Base-by-base conservation (phyloP, 2,888 invertebrate genomes). In the Eilema griseolum region DNA sequence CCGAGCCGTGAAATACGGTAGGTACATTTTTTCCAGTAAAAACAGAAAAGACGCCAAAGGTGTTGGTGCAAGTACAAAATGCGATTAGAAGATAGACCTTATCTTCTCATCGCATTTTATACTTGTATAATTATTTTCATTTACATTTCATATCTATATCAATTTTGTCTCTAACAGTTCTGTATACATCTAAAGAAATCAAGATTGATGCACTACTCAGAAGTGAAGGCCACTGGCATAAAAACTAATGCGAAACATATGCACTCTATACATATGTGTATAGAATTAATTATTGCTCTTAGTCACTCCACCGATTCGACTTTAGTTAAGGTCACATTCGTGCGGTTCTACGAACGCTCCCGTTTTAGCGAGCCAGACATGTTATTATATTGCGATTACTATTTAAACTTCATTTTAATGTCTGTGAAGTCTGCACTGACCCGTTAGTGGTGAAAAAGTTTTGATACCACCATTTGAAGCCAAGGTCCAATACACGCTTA, bases 381-480 rank as follows among this genome's bases (percentile, higher is more conserved):
- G 85, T 89, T 90, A 92, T 92, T 92, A 93, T 89, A 83, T 87
- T 77, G 82, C 85, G 85, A 91, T 92, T 90, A 90, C 81, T 86
- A 20, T 20, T 28, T 20, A 86, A 88, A 85, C 83, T 83, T 84
- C 81, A 83, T 84, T 84, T 79, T 85, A 85, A 83, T 83, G 79
- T 82, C 78, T 82, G 71, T 73, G 69, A 71, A 80, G 75, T 77
- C 71, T 73, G 76, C 70, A 52, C 52, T 52, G 52, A 52, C 52
- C 52, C 52, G 52, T 52, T 52, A 70, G 69, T 20, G n/a, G 66
- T 71, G 73, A 76, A 81, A 69, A 77, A 76, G 71, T 72, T 24
- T 74, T 61, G 28, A 24, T 61, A 69, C 59, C 41, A 66, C 23
- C 37, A 60, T 73, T 66, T 71, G 71, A 71, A 71, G 57, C 28